These are phyloP conservation scores for Cantharis rufa DNA, from an alignment of 2,888 invertebrate genomes.

Conservation along the genomic window DNA sequence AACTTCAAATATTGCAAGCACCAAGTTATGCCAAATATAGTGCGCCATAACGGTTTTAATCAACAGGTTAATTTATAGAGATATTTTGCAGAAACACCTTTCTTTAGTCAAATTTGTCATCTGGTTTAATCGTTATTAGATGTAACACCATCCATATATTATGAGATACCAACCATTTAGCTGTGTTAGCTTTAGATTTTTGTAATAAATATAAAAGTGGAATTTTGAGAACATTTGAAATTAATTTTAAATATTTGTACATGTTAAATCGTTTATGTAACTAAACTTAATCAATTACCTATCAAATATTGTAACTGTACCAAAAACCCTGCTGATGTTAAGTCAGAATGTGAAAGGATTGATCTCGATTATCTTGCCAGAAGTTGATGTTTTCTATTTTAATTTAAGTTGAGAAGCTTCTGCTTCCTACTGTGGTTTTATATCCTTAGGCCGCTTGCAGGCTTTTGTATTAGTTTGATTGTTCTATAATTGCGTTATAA, in stretches of 20 bases:
- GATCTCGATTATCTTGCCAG: constrained; percentile 17
- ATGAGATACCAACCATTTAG: background rate
- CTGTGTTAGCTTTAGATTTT: background rate
- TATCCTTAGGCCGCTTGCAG: constrained; percentile 9
- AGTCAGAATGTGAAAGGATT: constrained; percentile 18
- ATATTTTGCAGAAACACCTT: background rate
- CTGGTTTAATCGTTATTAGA: background rate
- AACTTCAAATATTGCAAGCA: constrained; percentile 2
- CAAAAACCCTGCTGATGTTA: constrained; percentile 17
- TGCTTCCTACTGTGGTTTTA: constrained; percentile 21
- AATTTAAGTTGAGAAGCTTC: constrained; percentile 25
- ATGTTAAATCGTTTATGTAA: background rate
- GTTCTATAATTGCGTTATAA: constrained; percentile 20
- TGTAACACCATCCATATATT: background rate
- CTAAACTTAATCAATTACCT: constrained; percentile 13
- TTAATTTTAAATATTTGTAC: background rate
- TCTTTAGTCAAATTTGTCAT: background rate
- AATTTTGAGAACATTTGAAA: background rate
- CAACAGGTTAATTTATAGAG: background rate
- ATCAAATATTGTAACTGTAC: constrained; percentile 11
- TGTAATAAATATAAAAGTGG: background rate
- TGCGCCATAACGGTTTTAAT: constrained; percentile 10
- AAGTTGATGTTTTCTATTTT: constrained; percentile 17
- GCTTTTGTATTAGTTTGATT: constrained; percentile 21
- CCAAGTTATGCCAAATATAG: background rate